Base-by-base conservation (phyloP, 2,888 invertebrate species). In the Stratiomys singularior region DNA sequence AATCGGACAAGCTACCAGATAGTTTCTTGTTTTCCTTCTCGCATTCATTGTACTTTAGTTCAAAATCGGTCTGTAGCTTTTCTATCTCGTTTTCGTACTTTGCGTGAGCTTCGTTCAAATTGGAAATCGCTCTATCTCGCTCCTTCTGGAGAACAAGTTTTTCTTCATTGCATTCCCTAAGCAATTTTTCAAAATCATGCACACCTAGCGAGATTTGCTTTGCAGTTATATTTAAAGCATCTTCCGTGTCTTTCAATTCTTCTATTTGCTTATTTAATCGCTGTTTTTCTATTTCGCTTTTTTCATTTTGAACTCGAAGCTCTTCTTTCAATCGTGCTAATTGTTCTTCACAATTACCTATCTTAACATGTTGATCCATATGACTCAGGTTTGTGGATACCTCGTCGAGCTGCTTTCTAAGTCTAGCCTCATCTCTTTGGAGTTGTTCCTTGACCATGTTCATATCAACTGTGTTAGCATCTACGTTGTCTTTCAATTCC, bases 331-430 rank as follows among this genome's bases (percentile, higher is more conserved):
- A 52, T 64, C 64, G n/a, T 21, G 28, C 56, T 9, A 67, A 13
- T 11, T 78, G 28, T 4, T 71, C 30, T 44, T 63, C 52, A 37
- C 78, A 78, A 5, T 76, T 60, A 18, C 63, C 37, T 13, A 76
- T 7, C 15, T 11, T 56, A 5, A 5, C 2, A 2, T 7, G 1
- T 9, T 27, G 30, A 30, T 72, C 13, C 13, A 9, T 9, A 5
- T 56, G 25, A 25, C 27, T 58, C 13, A 13, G 25, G 11, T 56
- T 44, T 4, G 67, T 13, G 2, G 7, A 1, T 7, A 44, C 23
- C 9, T 69, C 18, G 4, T 76, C 63, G 1, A 71, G 21, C n/a
- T 58, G 27, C 18, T 77, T 28, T 1, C 28, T 9, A 7, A 63
- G 23, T 9, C 47, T 37, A 4, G 30, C 11, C 47, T 76, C 69